A percentile compares a stretch with the other conserved stretches of the same genome.
These are phyloP conservation scores for Dolomedes plantarius DNA, from an alignment of 2,888 invertebrate species.

Conservation along the genomic window DNA sequence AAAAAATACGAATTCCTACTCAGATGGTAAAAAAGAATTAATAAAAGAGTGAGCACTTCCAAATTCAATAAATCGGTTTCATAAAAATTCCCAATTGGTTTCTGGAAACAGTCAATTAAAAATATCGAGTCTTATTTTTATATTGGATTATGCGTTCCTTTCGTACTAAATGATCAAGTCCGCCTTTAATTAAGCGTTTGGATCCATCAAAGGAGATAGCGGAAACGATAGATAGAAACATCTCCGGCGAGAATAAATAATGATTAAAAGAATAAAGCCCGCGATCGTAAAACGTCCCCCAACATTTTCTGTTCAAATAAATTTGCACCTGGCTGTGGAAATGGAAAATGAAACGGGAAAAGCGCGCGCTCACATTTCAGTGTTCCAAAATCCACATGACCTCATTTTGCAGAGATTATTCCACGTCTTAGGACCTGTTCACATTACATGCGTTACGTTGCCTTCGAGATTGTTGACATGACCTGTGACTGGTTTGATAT, in stretches of 20 bases:
- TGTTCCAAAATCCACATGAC: no score
- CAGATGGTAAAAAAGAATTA: constrained; percentile 9
- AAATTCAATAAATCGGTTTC: constrained; percentile 24
- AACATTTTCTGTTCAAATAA: no score
- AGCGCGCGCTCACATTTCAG: no score
- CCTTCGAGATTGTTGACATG: no score
- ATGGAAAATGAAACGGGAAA: no score
- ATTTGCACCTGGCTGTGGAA: no score
- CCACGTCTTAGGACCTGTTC: no score
- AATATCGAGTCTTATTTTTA: constrained; percentile 13
- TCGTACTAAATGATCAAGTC: neutral
- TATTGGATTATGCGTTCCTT: neutral
- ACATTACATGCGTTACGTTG: no score
- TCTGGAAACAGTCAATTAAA: constrained; percentile 32
- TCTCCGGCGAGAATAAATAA: neutral
- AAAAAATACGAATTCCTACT: constrained; percentile 15
- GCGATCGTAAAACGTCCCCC: no score
- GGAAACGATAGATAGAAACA: neutral
- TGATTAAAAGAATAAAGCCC: neutral
- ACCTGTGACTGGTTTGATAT: no score
- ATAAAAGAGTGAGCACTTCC: constrained; percentile 17
- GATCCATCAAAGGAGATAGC: constrained; percentile 1
- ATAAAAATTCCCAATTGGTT: neutral
- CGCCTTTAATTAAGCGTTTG: constrained; percentile 10
- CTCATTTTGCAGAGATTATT: no score